Evolutionary conservation across 2,888 invertebrate genomes (phyloP).

Genomic region (Phlogophora meticulosa): DNA sequence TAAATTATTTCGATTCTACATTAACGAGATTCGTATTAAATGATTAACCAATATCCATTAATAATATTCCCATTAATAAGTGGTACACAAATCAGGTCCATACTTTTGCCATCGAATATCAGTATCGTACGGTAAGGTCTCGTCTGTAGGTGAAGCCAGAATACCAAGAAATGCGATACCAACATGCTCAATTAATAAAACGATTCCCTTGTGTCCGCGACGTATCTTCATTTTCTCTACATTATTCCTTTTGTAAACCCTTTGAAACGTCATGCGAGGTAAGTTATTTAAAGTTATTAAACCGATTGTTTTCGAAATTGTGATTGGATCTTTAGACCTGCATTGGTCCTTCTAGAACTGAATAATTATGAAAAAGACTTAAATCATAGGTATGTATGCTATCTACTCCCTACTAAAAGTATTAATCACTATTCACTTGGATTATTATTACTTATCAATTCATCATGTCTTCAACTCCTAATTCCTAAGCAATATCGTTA

Average conservation of each 20-base stretch:
- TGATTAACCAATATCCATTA: conserved; percentile 27
- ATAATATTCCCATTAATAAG: conserved; percentile 31
- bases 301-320: not conserved
- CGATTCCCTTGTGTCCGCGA: conserved; percentile 62
- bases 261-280: conserved; percentile 30
- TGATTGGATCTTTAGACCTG: not conserved
- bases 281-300: conserved; percentile 33
- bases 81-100: conserved; percentile 67
- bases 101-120: conserved; percentile 64
- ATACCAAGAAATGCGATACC: conserved; percentile 80
- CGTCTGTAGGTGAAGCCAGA: conserved; percentile 70
- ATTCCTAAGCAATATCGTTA: not conserved
- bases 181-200: conserved; percentile 76
- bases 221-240: conserved; percentile 66
- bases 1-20: conserved; percentile 19
- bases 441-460: not conserved
- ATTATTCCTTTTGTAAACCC: conserved; percentile 37
- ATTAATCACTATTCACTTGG: not conserved
- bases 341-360: not conserved
- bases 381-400: too few species aligned
- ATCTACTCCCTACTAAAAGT: not conserved
- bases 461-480: not conserved
- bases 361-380: not conserved
- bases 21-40: conserved; percentile 33
- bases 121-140: conserved; percentile 61